Evolutionary conservation across 1,140 invertebrate species (phyloP).

Genomic region (Pemphigus obesinymphae): DNA sequence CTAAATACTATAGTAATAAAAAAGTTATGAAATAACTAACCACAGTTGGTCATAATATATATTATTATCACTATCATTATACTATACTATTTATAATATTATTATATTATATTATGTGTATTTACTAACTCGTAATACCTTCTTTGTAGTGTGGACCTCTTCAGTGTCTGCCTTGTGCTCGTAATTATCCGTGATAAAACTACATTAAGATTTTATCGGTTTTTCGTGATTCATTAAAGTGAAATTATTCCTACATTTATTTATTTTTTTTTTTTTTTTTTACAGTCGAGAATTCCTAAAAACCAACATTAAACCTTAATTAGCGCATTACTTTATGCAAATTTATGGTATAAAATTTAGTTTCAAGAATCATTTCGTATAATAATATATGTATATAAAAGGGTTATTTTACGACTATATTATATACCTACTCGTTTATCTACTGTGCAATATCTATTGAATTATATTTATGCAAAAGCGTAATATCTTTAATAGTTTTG

Average conservation of each 20-base stretch:
- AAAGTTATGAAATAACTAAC: too few relatives aligned
- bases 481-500: too few relatives aligned
- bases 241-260: neutral
- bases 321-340: neutral
- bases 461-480: too few relatives aligned
- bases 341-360: neutral
- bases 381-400: neutral
- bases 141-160: neutral
- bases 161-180: neutral
- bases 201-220: conserved; percentile 5
- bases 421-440: too few relatives aligned
- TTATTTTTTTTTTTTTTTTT: neutral
- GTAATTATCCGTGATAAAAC: conserved; percentile 16
- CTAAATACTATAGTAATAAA: too few relatives aligned
- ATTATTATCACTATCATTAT: neutral
- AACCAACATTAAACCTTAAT: neutral
- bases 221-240: conserved; percentile 26
- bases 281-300: neutral
- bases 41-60: neutral
- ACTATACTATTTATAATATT: too few relatives aligned
- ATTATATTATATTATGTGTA: neutral
- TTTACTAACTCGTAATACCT: neutral
- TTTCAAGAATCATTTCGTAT: neutral
- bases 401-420: neutral
- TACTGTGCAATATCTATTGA: too few relatives aligned